Evolutionary conservation across 2,888 invertebrate genomes (phyloP).

Genomic region (Athalia cordata): DNA sequence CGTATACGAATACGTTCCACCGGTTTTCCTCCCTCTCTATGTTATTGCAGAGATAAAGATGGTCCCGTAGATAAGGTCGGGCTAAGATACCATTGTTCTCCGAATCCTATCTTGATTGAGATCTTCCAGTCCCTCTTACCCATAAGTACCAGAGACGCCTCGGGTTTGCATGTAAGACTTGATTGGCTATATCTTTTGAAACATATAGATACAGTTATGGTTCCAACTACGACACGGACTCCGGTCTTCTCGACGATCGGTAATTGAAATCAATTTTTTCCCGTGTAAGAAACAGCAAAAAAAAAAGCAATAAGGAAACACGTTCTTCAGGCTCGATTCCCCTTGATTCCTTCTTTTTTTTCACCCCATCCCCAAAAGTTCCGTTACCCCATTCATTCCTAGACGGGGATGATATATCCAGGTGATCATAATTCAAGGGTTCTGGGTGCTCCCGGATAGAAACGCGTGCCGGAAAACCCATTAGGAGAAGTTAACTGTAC

Average conservation of each 20-base stretch:
- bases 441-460: neutral
- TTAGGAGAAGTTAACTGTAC: neutral
- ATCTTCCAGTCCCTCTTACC: constrained; percentile 59
- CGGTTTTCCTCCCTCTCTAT: neutral
- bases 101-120: constrained; percentile 66
- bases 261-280: no score
- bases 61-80: constrained; percentile 58
- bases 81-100: constrained; percentile 62
- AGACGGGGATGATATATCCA: no score
- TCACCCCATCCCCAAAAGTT: no score
- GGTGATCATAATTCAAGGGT: no score
- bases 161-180: constrained; percentile 22
- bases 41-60: constrained; percentile 44
- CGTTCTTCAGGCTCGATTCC: no score
- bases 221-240: neutral
- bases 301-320: no score
- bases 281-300: no score
- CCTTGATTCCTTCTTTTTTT: no score
- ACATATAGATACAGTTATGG: neutral
- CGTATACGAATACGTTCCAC: neutral
- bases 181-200: constrained; percentile 37
- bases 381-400: no score
- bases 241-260: no score
- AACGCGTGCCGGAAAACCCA: neutral
- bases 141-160: neutral